Conservation (phyloP, 2,888 invertebrate species). For the Ectemnius continuus region DNA sequence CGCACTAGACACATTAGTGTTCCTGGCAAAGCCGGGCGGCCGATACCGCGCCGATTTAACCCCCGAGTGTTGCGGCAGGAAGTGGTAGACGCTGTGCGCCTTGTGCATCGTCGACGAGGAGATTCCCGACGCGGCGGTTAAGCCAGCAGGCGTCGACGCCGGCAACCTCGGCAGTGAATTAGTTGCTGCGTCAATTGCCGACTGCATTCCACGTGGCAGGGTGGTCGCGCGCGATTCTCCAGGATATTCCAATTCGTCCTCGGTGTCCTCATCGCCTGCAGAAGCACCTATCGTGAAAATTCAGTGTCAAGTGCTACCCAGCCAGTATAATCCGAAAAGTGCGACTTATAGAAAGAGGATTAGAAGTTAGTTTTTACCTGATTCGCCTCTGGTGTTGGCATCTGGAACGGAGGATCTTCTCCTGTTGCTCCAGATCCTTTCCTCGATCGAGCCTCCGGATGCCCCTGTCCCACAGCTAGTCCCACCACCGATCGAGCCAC, state of each 20-base stretch:
- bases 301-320: too few relatives aligned
- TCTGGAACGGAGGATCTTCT: slow-evolving; percentile 76
- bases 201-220: slow-evolving; percentile 83
- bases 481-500: slow-evolving; percentile 90
- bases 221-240: slow-evolving; percentile 81
- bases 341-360: too few relatives aligned
- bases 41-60: slow-evolving; percentile 93
- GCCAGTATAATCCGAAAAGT: too few relatives aligned
- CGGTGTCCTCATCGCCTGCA: slow-evolving; percentile 76
- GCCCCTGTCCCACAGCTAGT: slow-evolving; percentile 82
- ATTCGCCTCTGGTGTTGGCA: slow-evolving; percentile 74
- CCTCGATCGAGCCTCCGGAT: slow-evolving; percentile 75
- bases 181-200: slow-evolving; percentile 80
- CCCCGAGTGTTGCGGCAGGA: slow-evolving; percentile 80
- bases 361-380: slow-evolving; percentile 61
- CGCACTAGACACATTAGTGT: slow-evolving; percentile 68
- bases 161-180: slow-evolving; percentile 90
- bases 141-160: slow-evolving; percentile 71
- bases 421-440: slow-evolving; percentile 76
- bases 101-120: slow-evolving; percentile 80
- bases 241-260: slow-evolving; percentile 73
- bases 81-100: slow-evolving; percentile 83
- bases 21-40: slow-evolving; percentile 88
- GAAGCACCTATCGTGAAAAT: slow-evolving; percentile 76
- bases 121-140: slow-evolving; percentile 56